Evolutionary conservation across 2,113 vertebrate genomes (phyloP), one percentile per base, ranked within the genome.

Genomic region (Pluvialis apricaria): DNA sequence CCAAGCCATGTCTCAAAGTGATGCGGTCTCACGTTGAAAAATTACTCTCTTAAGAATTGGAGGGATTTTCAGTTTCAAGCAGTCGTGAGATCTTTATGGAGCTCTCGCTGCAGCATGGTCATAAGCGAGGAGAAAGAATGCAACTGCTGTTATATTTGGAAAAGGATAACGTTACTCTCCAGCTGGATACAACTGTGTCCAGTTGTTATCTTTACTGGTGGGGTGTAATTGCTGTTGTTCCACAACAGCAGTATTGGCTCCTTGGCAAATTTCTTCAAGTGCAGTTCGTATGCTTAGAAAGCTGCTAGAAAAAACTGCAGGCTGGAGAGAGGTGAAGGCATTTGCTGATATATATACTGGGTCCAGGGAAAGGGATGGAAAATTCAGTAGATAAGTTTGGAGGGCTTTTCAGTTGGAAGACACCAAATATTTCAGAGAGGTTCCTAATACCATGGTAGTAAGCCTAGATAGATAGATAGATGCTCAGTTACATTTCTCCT

Each of bases 401-500:
- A 84, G 34, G 49, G 42, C 49, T 85, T 89, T 70, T 69, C 71
- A 55, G 8, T 15, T 95, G 57, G 40, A 86, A 91, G 26, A 64
- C 36, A n/a, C 24, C 14, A 18, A 75, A 62, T n/a, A 52, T 94
- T 91, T 87, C 71, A 42, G 68, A 69, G 26, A 51, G 15, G 14
- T 82, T 95, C 62, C 31, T 91, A 72, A 92, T 81, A 70, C 13
- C 32, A 0, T 24, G 38, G 24, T 70, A 54, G 36, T 70, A 62
- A 85, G 28, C 49, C 49, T 49, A 57, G 49, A 58, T 57, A 66
- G 78, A 81, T 83, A 32, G 92, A 94, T 82, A 42, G 65, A 87
- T 94, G 55, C 90, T 97, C 81, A 68, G 93, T 85, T 95, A 95
- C 79, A 94, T 94, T 95, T 88, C 71, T 91, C 93, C 95, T 97